A percentile compares a stretch with the other conserved stretches of the same genome.
Conservation (phyloP, 2,888 invertebrate genomes). For the Amphipyra tragopoginis region DNA sequence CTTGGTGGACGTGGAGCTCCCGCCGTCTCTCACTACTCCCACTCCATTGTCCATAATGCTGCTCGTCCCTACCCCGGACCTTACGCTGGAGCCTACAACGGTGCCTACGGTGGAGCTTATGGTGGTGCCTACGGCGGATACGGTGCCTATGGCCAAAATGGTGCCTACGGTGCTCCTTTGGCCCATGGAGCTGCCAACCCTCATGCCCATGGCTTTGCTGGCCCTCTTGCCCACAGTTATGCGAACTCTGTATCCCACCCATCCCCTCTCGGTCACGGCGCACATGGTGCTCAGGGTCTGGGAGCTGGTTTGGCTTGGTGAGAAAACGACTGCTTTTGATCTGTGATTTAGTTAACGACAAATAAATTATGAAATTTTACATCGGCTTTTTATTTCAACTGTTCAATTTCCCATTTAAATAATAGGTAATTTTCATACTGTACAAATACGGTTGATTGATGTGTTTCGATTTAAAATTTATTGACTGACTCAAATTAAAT, state of each 20-base stretch:
- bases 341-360: conserved; percentile 54
- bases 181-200: conserved; percentile 38
- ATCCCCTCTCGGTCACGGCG: conserved; percentile 41
- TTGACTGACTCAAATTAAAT: conserved; percentile 1
- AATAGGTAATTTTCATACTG: too few species aligned
- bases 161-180: conserved; percentile 44
- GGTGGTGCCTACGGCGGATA: conserved; percentile 34
- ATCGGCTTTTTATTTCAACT: conserved; percentile 27
- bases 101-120: conserved; percentile 42
- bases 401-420: background rate
- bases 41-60: conserved; percentile 56
- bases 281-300: conserved; percentile 42
- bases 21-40: conserved; percentile 57
- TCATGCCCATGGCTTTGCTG: conserved; percentile 45
- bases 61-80: conserved; percentile 55
- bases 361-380: conserved; percentile 44
- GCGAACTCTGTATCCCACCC: conserved; percentile 47
- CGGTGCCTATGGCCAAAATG: conserved; percentile 30
- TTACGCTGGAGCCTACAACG: conserved; percentile 46
- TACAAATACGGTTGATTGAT: conserved; percentile 21
- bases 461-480: conserved; percentile 3
- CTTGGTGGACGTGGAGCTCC: conserved; percentile 51
- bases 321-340: conserved; percentile 44
- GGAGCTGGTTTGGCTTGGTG: conserved; percentile 51
- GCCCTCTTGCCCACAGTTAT: conserved; percentile 48